Percentiles rank a stretch among this genome's conserved stretches.
phyloP scores from a whole-genome alignment of 2,797 vertebrate genomes.

The Channa striata region DNA sequence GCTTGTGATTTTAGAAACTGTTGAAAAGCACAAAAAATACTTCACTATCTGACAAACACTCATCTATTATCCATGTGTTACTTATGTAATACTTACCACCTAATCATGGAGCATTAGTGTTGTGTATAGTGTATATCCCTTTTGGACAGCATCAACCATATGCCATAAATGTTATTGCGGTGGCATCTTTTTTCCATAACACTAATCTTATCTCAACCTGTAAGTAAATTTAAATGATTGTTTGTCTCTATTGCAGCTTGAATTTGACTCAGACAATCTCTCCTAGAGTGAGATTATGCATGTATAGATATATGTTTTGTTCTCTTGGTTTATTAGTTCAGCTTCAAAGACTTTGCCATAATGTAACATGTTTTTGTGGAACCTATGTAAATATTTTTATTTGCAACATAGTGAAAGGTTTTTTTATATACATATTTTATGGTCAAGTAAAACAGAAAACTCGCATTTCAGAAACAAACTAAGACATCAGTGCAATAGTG shows the following conservation, averaged over 20 bases:
- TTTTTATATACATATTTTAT: no score
- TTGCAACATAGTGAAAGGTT: no score
- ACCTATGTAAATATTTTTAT: no score
- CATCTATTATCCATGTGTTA: no score
- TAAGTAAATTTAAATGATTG: not conserved
- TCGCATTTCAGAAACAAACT: no score
- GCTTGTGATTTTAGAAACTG: conserved; percentile 31
- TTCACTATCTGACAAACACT: conserved; percentile 15
- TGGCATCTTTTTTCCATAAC: conserved; percentile 1
- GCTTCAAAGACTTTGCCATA: not conserved
- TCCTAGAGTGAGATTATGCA: conserved; percentile 2
- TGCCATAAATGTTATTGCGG: conserved; percentile 27
- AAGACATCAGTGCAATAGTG: no score
- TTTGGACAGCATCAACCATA: conserved; percentile 22
- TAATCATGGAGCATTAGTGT: no score
- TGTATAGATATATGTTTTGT: not conserved
- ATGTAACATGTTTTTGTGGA: no score
- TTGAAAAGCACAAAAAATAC: conserved; percentile 13
- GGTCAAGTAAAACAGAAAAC: no score
- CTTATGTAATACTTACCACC: conserved; percentile 5
- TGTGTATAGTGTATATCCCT: not conserved
- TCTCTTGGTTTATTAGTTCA: not conserved
- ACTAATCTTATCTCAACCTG: conserved; percentile 15
- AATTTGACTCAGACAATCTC: not conserved
- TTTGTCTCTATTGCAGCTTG: not conserved